A percentile compares a stretch with the other conserved stretches of the same genome.
Conservation (phyloP, 1,140 invertebrate species). For the Drosophila nigromelanica region DNA sequence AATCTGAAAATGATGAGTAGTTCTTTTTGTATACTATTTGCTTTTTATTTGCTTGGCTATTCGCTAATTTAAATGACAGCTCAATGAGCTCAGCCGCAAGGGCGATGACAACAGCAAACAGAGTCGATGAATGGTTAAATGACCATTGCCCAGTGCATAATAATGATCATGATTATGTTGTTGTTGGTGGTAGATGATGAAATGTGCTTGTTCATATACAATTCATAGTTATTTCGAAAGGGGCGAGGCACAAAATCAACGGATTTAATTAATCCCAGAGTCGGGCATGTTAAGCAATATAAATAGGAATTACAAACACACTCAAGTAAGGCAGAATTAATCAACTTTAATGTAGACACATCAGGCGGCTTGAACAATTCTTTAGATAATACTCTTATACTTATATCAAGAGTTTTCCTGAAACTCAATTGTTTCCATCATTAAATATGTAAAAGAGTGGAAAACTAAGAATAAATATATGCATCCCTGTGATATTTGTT, state of each 20-base stretch:
- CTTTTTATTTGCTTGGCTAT: conserved; percentile 6
- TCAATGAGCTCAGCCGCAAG: conserved; percentile 40
- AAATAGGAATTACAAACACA: neutral
- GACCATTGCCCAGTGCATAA: conserved; percentile 16
- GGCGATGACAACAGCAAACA: conserved; percentile 29
- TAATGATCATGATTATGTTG: conserved; percentile 9
- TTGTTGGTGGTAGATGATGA: conserved; percentile 6
- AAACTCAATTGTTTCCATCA: too few species aligned
- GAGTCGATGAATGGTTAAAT: neutral
- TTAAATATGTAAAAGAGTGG: too few species aligned
- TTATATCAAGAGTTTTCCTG: too few species aligned
- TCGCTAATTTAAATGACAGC: conserved; percentile 42
- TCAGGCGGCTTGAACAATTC: too few species aligned
- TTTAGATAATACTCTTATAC: too few species aligned
- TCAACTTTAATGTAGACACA: neutral
- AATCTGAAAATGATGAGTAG: conserved; percentile 24
- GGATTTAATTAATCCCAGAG: conserved; percentile 9
- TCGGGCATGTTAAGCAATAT: neutral
- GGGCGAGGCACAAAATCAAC: neutral
- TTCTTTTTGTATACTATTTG: conserved; percentile 21
- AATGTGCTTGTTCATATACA: conserved; percentile 19
- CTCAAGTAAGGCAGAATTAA: neutral
- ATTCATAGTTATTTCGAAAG: neutral
- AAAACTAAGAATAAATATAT: too few species aligned
- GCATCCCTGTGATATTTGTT: too few species aligned